phyloP scores from a whole-genome alignment of 2,113 vertebrate species.

The Tetraodon nigroviridis region DNA sequence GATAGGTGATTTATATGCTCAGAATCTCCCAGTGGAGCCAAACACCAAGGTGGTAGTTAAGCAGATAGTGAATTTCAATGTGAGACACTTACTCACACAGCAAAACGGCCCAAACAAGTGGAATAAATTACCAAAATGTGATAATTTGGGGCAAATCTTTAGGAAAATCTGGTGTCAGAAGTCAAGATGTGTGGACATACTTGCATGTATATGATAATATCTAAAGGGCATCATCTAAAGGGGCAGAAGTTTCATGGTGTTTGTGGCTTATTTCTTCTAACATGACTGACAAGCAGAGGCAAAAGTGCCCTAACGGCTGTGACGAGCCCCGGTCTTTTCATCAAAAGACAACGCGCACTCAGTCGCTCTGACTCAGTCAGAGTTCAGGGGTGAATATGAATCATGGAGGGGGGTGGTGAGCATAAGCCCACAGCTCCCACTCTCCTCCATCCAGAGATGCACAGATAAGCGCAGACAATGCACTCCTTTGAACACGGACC shows the following conservation, averaged over 20 bases:
- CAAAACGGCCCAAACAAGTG: too few species aligned
- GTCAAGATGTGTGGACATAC: too few species aligned
- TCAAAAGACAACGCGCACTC: constrained; percentile 24
- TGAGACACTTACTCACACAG: too few species aligned
- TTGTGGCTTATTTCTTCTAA: background rate
- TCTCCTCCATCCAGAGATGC: constrained; percentile 50
- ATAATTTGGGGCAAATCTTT: too few species aligned
- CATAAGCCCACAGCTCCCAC: constrained; percentile 32
- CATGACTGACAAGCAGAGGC: background rate
- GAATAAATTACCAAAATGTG: background rate
- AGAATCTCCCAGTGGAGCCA: too few species aligned
- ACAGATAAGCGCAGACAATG: constrained; percentile 70
- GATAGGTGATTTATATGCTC: constrained; percentile 8
- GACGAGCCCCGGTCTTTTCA: constrained; percentile 13
- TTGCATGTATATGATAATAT: background rate
- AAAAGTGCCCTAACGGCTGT: constrained; percentile 8
- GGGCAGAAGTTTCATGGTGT: background rate
- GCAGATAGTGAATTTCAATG: too few species aligned
- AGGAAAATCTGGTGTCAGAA: too few species aligned
- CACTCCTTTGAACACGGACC: constrained; percentile 55
- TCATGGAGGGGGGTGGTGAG: constrained; percentile 46
- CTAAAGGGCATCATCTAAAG: background rate
- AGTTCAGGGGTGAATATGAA: constrained; percentile 48
- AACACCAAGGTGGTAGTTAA: too few species aligned
- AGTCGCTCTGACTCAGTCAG: constrained; percentile 27